Base-by-base conservation (phyloP, 2,888 invertebrate genomes). In the Timema podura region DNA sequence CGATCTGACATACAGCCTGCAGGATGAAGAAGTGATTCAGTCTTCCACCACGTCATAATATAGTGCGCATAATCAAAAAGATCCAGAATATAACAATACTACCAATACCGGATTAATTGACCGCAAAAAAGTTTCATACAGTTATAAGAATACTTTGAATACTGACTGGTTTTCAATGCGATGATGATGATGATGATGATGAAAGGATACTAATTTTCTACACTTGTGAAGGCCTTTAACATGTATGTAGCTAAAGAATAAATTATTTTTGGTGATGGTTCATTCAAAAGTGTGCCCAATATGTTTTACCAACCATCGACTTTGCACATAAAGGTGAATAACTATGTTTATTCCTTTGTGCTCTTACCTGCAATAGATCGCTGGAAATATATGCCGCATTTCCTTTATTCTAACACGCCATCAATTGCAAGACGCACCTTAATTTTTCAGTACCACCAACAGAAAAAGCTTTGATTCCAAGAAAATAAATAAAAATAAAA, bases 11-110 rank as follows among this genome's bases (percentile, higher is more conserved):
- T 59, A 59, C 3, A 30, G 30, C 30, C 30, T 59, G 15, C 13
- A 59, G 30, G 30, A 59, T 59, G 59, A 59, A 59, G 59, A 59
- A 59, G 30, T 59, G 9, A 16, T 59, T 15, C 15, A 59, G 59
- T 15, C 59, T 13, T 59, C 15, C 15, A 15, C 15, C 5, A 13
- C 5, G 59, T 59, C 59, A 59, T 30, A 59, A 59, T 59, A 9
- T 59, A 59, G 30, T 59, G 10, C 59, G 59, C 30, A 59, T 59
- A 15, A 59, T 59, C 5, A 59, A 59, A 16, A 59, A 5, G 15
- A 59, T 15, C 59, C 3, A 59, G 15, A 59, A 59, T 30, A 59
- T 5, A 59, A 5, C 59, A 59, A 59, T 10, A 30, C 15, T 30
- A 13, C 59, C 59, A 59, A 15, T 59, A 59, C 15, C 5, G 30